These are phyloP conservation scores for Brachystomella parvula DNA, from an alignment of 1,140 invertebrate genomes.

Conservation along the genomic window DNA sequence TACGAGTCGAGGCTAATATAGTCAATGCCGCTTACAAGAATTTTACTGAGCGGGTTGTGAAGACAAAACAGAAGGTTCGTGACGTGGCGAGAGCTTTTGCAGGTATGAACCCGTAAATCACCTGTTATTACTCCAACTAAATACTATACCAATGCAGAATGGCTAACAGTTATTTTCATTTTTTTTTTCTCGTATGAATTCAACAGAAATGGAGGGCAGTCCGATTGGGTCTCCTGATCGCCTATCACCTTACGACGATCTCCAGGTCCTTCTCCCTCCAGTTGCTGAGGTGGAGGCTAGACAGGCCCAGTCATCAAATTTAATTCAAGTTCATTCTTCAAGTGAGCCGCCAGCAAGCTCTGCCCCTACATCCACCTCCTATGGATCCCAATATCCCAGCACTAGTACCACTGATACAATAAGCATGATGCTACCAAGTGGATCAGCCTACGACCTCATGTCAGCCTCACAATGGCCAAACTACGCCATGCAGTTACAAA, in stretches of 20 bases:
- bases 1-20: conserved; percentile 34
- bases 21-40: conserved; percentile 36
- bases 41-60: conserved; percentile 29
- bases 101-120: conserved; percentile 20
- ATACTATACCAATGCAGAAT: not conserved
- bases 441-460: conserved; percentile 2
- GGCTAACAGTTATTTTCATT: not conserved
- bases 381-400: not conserved
- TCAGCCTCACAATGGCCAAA: conserved; percentile 1
- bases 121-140: not conserved
- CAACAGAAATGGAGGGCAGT: conserved; percentile 32
- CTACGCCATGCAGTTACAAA: conserved; percentile 20
- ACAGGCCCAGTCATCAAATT: not conserved
- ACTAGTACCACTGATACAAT: not conserved
- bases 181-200: too few species aligned
- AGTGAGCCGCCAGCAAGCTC: not conserved
- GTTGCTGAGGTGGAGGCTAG: not conserved
- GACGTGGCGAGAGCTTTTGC: conserved; percentile 34
- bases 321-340: not conserved
- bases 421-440: not conserved
- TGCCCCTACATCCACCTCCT: not conserved
- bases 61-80: conserved; percentile 30
- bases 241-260: conserved; percentile 1
- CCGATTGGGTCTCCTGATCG: conserved; percentile 27
- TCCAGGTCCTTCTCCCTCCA: not conserved